These are phyloP conservation scores for Noctua fimbriata DNA, from an alignment of 2,888 invertebrate genomes.

Conservation along the genomic window DNA sequence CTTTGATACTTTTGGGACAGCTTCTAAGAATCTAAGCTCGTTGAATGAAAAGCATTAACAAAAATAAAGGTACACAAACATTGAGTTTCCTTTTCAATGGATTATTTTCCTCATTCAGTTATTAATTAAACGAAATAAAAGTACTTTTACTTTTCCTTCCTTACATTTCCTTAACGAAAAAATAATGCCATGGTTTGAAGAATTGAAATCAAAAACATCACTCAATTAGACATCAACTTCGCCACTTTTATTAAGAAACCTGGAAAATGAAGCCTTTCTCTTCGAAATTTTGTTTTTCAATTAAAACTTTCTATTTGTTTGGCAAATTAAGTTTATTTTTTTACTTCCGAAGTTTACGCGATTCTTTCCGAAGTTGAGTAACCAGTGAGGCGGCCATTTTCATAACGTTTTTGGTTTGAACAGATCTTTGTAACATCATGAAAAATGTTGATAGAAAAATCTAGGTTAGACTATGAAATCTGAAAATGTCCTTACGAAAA, in stretches of 20 bases:
- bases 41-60: neutral
- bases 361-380: constrained; percentile 64
- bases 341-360: constrained; percentile 48
- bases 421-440: constrained; percentile 22
- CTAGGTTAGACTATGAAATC: neutral
- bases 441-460: constrained; percentile 17
- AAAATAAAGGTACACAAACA: constrained; percentile 1
- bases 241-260: constrained; percentile 56
- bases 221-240: constrained; percentile 56
- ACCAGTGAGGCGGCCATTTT: constrained; percentile 49
- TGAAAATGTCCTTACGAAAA: neutral
- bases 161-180: constrained; percentile 1
- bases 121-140: constrained; percentile 12
- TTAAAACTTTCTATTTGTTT: constrained; percentile 78
- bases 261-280: constrained; percentile 64
- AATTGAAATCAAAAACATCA: constrained; percentile 45
- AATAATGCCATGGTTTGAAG: neutral
- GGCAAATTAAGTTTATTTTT: constrained; percentile 66
- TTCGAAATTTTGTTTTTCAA: constrained; percentile 74
- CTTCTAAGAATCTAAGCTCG: neutral
- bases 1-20: constrained; percentile 39
- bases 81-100: neutral
- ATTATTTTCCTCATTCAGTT: neutral
- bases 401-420: constrained; percentile 36
- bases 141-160: neutral